A percentile compares a stretch with the other conserved stretches of the same genome.
phyloP scores from a whole-genome alignment of 92 coral and sea anemone species.

The Porites evermanni region DNA sequence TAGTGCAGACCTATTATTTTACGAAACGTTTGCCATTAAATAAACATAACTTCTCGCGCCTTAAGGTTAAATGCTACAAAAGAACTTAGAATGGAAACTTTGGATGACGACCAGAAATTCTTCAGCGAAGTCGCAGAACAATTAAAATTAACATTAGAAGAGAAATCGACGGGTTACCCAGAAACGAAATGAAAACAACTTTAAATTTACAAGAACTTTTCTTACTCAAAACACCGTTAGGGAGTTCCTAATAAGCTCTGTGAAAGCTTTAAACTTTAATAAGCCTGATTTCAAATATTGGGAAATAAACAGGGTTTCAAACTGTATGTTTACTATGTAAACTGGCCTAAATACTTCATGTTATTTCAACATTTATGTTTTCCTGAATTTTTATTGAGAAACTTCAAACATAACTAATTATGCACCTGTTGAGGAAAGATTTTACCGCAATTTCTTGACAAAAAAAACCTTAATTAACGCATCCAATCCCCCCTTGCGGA shows the following conservation, averaged over 20 bases:
- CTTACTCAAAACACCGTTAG: conserved; percentile 7
- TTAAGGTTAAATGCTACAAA: neutral
- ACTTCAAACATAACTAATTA: conserved; percentile 5
- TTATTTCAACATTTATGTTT: neutral
- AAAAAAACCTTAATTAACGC: conserved; percentile 19
- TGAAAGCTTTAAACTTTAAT: conserved; percentile 38
- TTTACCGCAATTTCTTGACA: conserved; percentile 19
- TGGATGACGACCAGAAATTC: neutral
- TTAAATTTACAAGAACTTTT: conserved; percentile 14
- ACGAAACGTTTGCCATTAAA: conserved; percentile 15
- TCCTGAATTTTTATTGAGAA: neutral
- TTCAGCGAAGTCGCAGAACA: conserved; percentile 1
- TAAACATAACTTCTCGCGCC: conserved; percentile 36
- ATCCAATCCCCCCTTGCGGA: neutral
- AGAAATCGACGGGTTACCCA: conserved; percentile 20
- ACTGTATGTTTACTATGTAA: neutral
- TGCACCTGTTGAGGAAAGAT: neutral
- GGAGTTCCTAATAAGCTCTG: conserved; percentile 1
- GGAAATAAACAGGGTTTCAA: neutral
- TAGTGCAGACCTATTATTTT: conserved; percentile 15
- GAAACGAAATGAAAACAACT: conserved; percentile 28
- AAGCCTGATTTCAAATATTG: neutral
- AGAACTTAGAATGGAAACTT: neutral
- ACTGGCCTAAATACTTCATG: neutral
- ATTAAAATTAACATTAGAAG: conserved; percentile 14